phyloP scores from a whole-genome alignment of 2,888 invertebrate genomes.

The Pristionchus japonicus region DNA sequence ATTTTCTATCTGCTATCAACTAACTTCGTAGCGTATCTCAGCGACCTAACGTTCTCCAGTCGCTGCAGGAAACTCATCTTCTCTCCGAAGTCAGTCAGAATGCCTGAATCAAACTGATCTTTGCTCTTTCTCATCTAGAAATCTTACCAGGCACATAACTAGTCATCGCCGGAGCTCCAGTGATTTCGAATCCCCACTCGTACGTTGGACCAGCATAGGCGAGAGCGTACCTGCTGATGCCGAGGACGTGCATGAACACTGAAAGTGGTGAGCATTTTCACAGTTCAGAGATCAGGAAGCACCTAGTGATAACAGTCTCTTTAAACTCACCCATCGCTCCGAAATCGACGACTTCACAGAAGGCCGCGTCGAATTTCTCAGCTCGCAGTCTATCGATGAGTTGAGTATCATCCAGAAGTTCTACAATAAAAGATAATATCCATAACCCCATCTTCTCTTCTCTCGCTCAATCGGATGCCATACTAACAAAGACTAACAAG shows the following conservation, averaged over 20 bases:
- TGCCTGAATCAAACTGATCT: not conserved
- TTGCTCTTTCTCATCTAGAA: not conserved
- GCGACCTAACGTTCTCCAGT: not conserved
- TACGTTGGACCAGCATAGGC: not conserved
- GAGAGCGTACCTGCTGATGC: conserved; percentile 5
- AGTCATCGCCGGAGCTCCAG: not conserved
- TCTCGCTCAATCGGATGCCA: too few relatives aligned
- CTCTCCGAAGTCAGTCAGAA: conserved; percentile 12
- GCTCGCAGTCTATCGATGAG: conserved; percentile 21
- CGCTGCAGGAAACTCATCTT: conserved; percentile 19
- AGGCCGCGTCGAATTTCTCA: conserved; percentile 44
- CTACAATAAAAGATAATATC: too few relatives aligned
- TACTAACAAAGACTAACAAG: too few relatives aligned
- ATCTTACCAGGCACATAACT: conserved; percentile 41
- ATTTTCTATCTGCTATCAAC: not conserved
- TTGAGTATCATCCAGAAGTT: not conserved
- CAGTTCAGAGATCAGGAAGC: too few relatives aligned
- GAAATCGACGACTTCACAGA: conserved; percentile 2
- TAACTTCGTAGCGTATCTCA: not conserved
- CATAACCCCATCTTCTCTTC: too few relatives aligned
- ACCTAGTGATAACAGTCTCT: too few relatives aligned
- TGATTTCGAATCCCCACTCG: conserved; percentile 34
- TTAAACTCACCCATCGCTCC: not conserved
- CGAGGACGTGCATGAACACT: conserved; percentile 11
- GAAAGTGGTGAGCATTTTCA: not conserved